Evolutionary conservation across 2,797 vertebrate genomes (phyloP).

Genomic region (Chrosomus eos): DNA sequence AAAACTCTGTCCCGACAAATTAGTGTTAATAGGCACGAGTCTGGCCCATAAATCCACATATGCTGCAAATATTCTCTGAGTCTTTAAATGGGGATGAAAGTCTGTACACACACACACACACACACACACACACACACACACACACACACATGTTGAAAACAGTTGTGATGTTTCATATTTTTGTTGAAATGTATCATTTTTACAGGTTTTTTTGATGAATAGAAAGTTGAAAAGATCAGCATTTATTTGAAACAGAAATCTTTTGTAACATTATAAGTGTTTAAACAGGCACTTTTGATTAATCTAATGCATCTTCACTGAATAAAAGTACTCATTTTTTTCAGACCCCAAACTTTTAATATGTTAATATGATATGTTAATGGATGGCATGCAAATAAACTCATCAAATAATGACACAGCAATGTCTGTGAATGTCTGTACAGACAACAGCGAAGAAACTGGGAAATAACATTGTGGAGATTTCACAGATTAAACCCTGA

Average conservation of each 20-base stretch:
- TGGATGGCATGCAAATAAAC: background rate
- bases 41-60: slow-evolving; percentile 29
- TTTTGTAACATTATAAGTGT: background rate
- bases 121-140: background rate
- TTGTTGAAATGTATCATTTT: too few species aligned
- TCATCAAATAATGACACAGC: background rate
- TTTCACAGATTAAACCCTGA: background rate
- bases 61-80: background rate
- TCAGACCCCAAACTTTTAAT: background rate
- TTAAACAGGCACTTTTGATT: too few species aligned
- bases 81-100: background rate
- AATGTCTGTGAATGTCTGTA: background rate
- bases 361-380: background rate
- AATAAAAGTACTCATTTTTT: background rate
- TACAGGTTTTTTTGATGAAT: too few species aligned
- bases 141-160: too few species aligned
- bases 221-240: too few species aligned
- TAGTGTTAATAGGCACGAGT: slow-evolving; percentile 30
- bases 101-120: background rate
- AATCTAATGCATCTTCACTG: background rate
- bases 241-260: background rate
- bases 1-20: slow-evolving; percentile 31
- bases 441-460: too few species aligned
- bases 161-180: too few species aligned
- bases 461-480: too few species aligned